These are phyloP conservation scores for Drosophila ustulata DNA, from an alignment of 2,888 invertebrate genomes.

Conservation along the genomic window DNA sequence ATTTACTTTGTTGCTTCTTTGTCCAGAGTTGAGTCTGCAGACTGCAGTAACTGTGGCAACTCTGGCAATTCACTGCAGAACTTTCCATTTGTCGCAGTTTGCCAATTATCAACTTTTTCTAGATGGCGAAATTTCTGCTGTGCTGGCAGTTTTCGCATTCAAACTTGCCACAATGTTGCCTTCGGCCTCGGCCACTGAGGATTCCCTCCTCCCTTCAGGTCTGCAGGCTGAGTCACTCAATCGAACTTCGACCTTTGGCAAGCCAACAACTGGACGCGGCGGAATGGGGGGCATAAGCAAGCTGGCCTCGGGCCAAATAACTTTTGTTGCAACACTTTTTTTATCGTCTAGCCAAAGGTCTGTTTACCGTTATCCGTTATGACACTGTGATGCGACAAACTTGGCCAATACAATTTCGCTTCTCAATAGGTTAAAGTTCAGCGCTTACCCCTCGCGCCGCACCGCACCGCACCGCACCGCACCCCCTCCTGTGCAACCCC, in stretches of 20 bases:
- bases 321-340: conserved; percentile 24
- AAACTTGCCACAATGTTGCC: conserved; percentile 47
- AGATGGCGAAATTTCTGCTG: conserved; percentile 22
- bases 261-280: conserved; percentile 6
- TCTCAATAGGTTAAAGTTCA: conserved; percentile 39
- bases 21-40: not conserved
- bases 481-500: conserved; percentile 22
- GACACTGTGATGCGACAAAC: conserved; percentile 57
- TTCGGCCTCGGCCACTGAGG: conserved; percentile 5
- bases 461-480: not conserved
- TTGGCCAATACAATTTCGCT: conserved; percentile 39
- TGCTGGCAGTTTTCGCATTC: conserved; percentile 44
- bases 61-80: conserved; percentile 35
- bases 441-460: not conserved
- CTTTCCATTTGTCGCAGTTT: conserved; percentile 51
- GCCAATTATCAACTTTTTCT: conserved; percentile 53
- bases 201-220: not conserved
- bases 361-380: conserved; percentile 46
- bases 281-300: not conserved
- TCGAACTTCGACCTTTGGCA: conserved; percentile 71
- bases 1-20: not conserved
- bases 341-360: conserved; percentile 43
- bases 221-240: conserved; percentile 49
- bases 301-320: conserved; percentile 36
- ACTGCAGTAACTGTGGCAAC: conserved; percentile 2